Base-by-base conservation (phyloP, 2,797 vertebrate species). In the Mergus octosetaceus region DNA sequence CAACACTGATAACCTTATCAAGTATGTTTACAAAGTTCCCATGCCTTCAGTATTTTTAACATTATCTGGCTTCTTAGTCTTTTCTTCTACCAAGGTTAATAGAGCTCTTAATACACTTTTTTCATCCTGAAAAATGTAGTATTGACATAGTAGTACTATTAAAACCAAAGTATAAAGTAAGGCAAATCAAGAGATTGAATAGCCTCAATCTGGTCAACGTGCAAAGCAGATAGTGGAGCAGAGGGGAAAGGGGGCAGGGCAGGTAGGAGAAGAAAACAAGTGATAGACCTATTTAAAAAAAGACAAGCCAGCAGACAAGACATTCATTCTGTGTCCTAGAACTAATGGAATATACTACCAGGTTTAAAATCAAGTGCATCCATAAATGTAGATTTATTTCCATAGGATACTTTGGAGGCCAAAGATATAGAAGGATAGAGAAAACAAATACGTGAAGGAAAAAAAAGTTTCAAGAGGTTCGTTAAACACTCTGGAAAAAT, bases 1-100 rank as follows among this genome's bases (percentile, higher is more conserved):
- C 97, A 98, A 98, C 94, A 85, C 92, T 68, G 99, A 99, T 96
- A 98, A 99, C 92, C 94, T 99, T 91, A 99, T 99, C 96, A 99
- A 99, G 99, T 99, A 98, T 8, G 98, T 98, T 89, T 84, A 25
- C 2, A 3, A 64, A 84, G 13, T 57, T 87, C 47, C 41, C 61
- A 10, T 18, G 62, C 18, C 22, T 81, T 85, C 32, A 43, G 0
- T 78, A 36, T 32, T 70, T 91, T 79, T 77, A 56, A 65, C 1
- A 1, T 87, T 82, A 30, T 24, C 30, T 87, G 76, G 24, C 10
- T 93, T 81, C 45, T 21, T 61, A 71, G 12, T 79, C 18, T 54
- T 89, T 45, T 6, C 22, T 15, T 70, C 21, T 74, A 5, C 0
- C 0, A 36, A n/a, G 64, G 7, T 66, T 71, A 54, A 28, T 12